These are phyloP conservation scores for Hypanus sabinus DNA, from an alignment of 2,113 vertebrate genomes.

Conservation along the genomic window DNA sequence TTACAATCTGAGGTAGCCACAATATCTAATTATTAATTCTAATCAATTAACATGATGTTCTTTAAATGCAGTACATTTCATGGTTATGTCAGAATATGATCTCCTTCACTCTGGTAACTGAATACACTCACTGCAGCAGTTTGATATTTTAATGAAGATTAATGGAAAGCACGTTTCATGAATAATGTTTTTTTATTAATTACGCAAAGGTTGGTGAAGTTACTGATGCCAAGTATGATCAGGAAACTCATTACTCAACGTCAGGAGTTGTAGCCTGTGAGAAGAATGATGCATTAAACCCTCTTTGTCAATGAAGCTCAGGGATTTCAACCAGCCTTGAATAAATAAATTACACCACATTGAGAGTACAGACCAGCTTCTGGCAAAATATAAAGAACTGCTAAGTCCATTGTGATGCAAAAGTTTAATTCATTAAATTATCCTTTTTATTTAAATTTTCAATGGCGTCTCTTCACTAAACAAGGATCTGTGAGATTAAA, in stretches of 20 bases:
- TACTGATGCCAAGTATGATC: not conserved
- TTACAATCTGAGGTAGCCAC: not conserved
- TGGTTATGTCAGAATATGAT: not conserved
- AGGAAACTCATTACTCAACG: slow-evolving; percentile 27
- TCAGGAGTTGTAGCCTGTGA: not conserved
- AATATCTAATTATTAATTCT: not conserved
- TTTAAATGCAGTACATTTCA: not conserved
- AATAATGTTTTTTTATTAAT: slow-evolving; percentile 22
- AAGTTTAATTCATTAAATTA: not conserved
- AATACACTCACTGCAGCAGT: not conserved
- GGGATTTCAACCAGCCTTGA: not conserved
- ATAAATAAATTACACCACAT: not conserved
- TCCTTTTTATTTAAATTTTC: not conserved
- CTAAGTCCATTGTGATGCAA: not conserved
- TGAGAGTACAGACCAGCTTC: not conserved
- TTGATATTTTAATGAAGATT: slow-evolving; percentile 26
- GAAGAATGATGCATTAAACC: slow-evolving; percentile 6
- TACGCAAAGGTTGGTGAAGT: not conserved
- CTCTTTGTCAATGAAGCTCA: not conserved
- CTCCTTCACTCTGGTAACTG: not conserved
- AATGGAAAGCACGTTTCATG: not conserved
- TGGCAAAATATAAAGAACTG: not conserved
- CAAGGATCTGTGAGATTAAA: not conserved
- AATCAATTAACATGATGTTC: too few relatives aligned
- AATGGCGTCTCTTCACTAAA: not conserved